These are phyloP conservation scores for Acipenser ruthenus DNA, from an alignment of 2,797 vertebrate genomes.

Conservation along the genomic window DNA sequence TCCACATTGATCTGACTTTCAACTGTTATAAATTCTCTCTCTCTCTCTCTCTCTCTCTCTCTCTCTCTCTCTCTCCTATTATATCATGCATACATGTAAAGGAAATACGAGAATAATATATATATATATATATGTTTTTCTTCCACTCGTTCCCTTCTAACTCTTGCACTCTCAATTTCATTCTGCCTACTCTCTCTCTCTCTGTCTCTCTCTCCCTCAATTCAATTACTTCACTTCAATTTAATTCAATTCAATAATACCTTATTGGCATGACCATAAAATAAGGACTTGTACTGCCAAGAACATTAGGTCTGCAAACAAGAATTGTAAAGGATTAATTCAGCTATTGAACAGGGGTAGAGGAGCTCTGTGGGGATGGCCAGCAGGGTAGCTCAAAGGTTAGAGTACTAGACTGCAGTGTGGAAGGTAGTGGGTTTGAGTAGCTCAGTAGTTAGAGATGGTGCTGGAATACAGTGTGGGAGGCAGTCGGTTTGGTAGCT, in stretches of 20 bases:
- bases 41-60: not conserved
- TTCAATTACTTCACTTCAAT: not conserved
- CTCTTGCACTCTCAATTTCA: too few species aligned
- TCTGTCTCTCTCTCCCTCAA: conserved; percentile 17
- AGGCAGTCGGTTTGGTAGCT: not conserved
- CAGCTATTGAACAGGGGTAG: not conserved
- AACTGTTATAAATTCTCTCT: not conserved
- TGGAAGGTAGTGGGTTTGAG: not conserved
- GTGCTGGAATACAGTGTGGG: not conserved
- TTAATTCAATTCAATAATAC: not conserved
- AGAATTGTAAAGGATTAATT: not conserved
- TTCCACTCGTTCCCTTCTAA: too few species aligned
- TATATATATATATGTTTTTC: too few species aligned
- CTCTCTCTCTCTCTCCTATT: not conserved
- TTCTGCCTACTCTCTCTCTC: not conserved
- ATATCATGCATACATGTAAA: too few species aligned
- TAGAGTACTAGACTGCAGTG: not conserved
- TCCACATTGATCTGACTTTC: conserved; percentile 12
- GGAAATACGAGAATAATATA: too few species aligned
- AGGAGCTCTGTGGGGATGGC: not conserved
- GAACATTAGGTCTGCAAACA: conserved; percentile 7
- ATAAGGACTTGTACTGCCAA: not conserved
- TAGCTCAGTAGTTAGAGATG: not conserved
- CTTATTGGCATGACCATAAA: not conserved
- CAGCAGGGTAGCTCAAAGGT: not conserved